phyloP scores from a whole-genome alignment of 2,113 vertebrate species.

The Hydrolagus affinis region DNA sequence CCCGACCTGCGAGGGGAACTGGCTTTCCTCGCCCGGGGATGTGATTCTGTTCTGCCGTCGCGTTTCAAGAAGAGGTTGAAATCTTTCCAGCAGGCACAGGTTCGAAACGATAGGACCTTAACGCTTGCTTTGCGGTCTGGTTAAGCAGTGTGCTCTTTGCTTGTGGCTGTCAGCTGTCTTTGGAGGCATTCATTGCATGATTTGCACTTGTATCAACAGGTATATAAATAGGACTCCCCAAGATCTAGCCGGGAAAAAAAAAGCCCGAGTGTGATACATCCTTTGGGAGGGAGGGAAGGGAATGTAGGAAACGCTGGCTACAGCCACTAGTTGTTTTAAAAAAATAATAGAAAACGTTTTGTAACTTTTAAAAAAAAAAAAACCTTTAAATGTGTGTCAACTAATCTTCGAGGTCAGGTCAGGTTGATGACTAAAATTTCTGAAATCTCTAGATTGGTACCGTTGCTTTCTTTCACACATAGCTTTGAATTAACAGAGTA shows the following conservation, averaged over 20 bases:
- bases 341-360: neutral
- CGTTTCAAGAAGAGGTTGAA: constrained; percentile 96
- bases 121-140: neutral
- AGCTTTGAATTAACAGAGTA: neutral
- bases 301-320: neutral
- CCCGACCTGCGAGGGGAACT: constrained; percentile 93
- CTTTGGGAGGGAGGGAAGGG: neutral
- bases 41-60: constrained; percentile 96
- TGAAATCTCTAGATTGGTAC: neutral
- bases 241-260: constrained; percentile 50
- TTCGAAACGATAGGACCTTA: constrained; percentile 45
- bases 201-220: constrained; percentile 76
- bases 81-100: constrained; percentile 95
- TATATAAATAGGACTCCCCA: constrained; percentile 82
- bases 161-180: constrained; percentile 51
- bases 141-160: constrained; percentile 48
- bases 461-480: neutral
- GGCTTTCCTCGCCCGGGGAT: constrained; percentile 91
- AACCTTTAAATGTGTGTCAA: constrained; percentile 21
- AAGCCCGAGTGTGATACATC: neutral
- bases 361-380: constrained; percentile 12
- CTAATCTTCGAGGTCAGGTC: neutral
- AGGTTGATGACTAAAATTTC: neutral
- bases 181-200: constrained; percentile 57
- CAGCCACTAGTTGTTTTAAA: neutral